Evolutionary conservation across 2,888 invertebrate genomes (phyloP).

Genomic region (Epirrhoe alternata): DNA sequence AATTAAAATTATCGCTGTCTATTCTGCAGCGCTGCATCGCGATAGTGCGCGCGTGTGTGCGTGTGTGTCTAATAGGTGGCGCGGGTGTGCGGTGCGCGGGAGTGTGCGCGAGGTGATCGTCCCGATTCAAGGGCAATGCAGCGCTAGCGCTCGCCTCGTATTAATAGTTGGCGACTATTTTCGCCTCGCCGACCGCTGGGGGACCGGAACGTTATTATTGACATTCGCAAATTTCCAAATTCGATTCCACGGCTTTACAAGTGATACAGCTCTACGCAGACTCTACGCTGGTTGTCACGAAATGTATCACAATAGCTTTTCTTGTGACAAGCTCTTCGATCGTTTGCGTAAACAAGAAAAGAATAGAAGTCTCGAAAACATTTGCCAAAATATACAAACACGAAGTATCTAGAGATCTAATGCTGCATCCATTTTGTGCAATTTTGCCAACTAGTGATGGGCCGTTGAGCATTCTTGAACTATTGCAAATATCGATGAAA

Average conservation of each 20-base stretch:
- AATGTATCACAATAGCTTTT: background rate
- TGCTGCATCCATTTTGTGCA: conserved; percentile 12
- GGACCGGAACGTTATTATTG: conserved; percentile 82
- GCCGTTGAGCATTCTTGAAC: conserved; percentile 14
- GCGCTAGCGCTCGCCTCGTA: conserved; percentile 78
- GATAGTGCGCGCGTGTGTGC: conserved; percentile 56
- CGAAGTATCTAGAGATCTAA: conserved; percentile 22
- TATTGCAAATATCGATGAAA: conserved; percentile 27
- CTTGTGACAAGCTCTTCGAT: background rate
- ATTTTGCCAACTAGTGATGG: conserved; percentile 29
- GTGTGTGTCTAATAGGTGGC: conserved; percentile 52
- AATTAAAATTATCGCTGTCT: conserved; percentile 75
- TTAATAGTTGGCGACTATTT: conserved; percentile 84
- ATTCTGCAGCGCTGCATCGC: conserved; percentile 75
- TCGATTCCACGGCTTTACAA: conserved; percentile 60
- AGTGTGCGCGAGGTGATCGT: conserved; percentile 81
- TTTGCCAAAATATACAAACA: conserved; percentile 4
- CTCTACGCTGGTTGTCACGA: conserved; percentile 5
- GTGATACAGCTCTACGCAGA: conserved; percentile 14
- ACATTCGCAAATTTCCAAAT: conserved; percentile 80
- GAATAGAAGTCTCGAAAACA: background rate
- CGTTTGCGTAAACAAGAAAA: background rate
- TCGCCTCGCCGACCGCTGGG: conserved; percentile 75
- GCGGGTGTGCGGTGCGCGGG: conserved; percentile 58
- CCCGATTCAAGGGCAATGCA: conserved; percentile 84